Conservation (phyloP, 2,888 invertebrate species). For the Phalera bucephala region DNA sequence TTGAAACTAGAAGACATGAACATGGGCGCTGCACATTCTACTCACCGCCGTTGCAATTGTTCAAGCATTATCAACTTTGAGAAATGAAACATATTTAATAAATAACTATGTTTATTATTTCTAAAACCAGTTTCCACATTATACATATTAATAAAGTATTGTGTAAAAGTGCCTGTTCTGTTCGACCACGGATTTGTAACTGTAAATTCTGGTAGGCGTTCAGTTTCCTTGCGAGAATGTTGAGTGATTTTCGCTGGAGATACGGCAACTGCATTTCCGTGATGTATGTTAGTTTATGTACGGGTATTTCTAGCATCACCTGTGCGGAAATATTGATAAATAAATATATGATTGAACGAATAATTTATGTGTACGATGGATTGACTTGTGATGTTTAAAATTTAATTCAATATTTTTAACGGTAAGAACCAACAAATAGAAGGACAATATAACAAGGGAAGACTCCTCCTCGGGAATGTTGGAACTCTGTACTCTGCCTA, state of each 20-base stretch:
- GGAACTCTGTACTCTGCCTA: no score
- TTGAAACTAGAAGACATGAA: conserved; percentile 51
- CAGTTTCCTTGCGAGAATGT: conserved; percentile 58
- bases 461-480: no score
- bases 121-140: conserved; percentile 1
- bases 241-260: conserved; percentile 50
- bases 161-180: conserved; percentile 2
- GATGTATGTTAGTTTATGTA: conserved; percentile 46
- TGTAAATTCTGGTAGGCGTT: conserved; percentile 38
- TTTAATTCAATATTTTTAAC: no score
- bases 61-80: conserved; percentile 41
- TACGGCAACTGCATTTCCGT: conserved; percentile 55
- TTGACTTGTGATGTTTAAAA: no score
- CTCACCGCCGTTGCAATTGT: conserved; percentile 51
- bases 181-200: not conserved
- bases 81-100: conserved; percentile 10
- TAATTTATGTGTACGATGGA: no score
- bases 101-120: no score
- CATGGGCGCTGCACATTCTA: conserved; percentile 61
- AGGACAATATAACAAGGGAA: no score
- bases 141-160: not conserved
- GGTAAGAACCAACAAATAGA: no score
- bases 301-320: conserved; percentile 63
- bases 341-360: no score
- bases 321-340: conserved; percentile 19